Conservation (phyloP, 2,797 vertebrate genomes). For the Nannoperca obscura region DNA sequence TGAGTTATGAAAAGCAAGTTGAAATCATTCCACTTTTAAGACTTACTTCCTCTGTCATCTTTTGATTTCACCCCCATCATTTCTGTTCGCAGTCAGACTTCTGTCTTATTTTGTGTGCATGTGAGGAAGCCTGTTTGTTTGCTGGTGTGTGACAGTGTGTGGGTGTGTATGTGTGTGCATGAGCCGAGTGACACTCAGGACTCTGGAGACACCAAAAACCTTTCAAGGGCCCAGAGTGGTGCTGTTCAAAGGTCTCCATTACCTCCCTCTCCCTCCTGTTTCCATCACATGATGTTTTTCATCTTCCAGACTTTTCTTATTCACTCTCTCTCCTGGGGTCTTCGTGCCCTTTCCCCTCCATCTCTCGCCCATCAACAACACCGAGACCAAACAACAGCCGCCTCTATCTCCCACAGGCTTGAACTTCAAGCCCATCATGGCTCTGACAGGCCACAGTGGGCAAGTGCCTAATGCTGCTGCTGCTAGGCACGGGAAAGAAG, state of each 20-base stretch:
- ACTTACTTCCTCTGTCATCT: not conserved
- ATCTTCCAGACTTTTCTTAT: slow-evolving; percentile 58
- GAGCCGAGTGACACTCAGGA: slow-evolving; percentile 43
- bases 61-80: not conserved
- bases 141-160: slow-evolving; percentile 16
- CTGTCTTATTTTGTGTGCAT: slow-evolving; percentile 3
- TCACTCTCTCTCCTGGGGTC: slow-evolving; percentile 59
- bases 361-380: slow-evolving; percentile 53
- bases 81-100: not conserved
- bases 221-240: slow-evolving; percentile 61
- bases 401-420: slow-evolving; percentile 60
- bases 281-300: slow-evolving; percentile 66
- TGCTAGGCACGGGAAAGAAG: slow-evolving; percentile 28
- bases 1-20: not conserved
- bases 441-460: slow-evolving; percentile 50
- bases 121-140: slow-evolving; percentile 18
- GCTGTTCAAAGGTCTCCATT: slow-evolving; percentile 68
- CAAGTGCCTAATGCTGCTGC: slow-evolving; percentile 27
- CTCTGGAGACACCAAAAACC: slow-evolving; percentile 68
- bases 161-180: slow-evolving; percentile 18
- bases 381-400: slow-evolving; percentile 53
- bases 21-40: slow-evolving; percentile 23
- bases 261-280: slow-evolving; percentile 50
- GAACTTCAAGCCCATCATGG: slow-evolving; percentile 60
- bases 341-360: slow-evolving; percentile 53